Evolutionary conservation across 1,140 invertebrate species (phyloP), one percentile per base, ranked within the genome.

Genomic region (Thrips palmi): DNA sequence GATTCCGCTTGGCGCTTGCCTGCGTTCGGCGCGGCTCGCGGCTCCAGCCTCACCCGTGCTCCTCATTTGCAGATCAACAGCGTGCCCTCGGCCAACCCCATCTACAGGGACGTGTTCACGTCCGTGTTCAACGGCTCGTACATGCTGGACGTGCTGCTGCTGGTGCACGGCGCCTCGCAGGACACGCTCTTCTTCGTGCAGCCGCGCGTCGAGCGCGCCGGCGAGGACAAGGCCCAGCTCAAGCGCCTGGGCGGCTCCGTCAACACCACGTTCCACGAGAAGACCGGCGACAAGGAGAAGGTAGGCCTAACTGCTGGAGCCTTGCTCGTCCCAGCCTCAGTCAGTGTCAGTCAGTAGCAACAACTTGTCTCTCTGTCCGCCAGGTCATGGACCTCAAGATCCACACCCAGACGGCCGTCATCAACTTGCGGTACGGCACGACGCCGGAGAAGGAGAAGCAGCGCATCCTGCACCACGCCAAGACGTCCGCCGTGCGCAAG

Each of bases 121-220:
- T 85, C 85, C 2, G 84, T 97, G 1, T 85, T 97, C 52, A 94
- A 96, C 54, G 70, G 81, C 39, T 89, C 88, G 0, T 76, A 78
- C 49, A 68, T 92, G 44, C 60, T 96, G 28, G 81, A 84, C 28
- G 81, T 92, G 48, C 82, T 80, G 2, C 85, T 89, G 48, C 77
- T 87, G 2, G 75, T 87, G 8, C 85, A 91, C 56, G 85, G 77
- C 31, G 76, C 77, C 1, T 74, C 82, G 45, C 85, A 89, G 53
- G 88, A 93, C 51, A 77, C 85, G 8, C 92, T 94, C 58, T 92
- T 89, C 58, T 94, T 96, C 54, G 84, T 93, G 1, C 94, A 96
- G 55, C 78, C 86, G 49, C 79, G 89, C 41, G 73, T 75, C 1
- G 84, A 82, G 74, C 72, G 82, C 23, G 84, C 84, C 0, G 74